Percentiles rank a stretch among this genome's conserved stretches.
These are phyloP conservation scores for Arvicanthis niloticus DNA, from an alignment of 2,113 vertebrate species.

Conservation along the genomic window DNA sequence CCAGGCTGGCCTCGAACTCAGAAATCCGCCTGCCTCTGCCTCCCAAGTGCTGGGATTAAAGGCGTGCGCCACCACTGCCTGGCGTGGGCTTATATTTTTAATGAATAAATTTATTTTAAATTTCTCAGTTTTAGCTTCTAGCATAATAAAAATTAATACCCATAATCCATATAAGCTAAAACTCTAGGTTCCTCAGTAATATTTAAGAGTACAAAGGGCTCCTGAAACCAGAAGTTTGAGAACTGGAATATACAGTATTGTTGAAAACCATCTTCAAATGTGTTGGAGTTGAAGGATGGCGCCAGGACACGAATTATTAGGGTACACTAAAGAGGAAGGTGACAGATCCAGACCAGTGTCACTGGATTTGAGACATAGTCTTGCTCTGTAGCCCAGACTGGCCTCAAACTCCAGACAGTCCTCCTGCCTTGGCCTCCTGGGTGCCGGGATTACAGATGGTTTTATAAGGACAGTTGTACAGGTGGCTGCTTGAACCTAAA, in stretches of 20 bases:
- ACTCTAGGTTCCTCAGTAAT: not conserved
- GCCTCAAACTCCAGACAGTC: not conserved
- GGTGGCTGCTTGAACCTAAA: not conserved
- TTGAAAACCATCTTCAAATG: not conserved
- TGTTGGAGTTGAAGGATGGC: constrained; percentile 13
- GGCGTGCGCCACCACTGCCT: too few species aligned
- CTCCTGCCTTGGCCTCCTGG: not conserved
- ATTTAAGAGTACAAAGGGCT: not conserved
- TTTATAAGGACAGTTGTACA: not conserved
- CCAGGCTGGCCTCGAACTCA: too few species aligned
- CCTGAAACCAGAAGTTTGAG: not conserved
- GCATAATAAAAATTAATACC: not conserved
- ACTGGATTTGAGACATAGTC: not conserved
- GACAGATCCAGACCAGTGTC: too few species aligned
- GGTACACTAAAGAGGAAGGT: too few species aligned
- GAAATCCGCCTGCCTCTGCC: too few species aligned
- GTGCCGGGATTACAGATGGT: not conserved
- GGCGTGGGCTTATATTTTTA: constrained; percentile 29
- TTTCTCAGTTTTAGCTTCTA: constrained; percentile 41
- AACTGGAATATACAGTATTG: not conserved
- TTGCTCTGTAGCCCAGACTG: not conserved
- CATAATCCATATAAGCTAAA: not conserved
- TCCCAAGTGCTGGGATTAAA: too few species aligned
- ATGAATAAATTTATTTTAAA: not conserved
- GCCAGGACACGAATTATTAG: not conserved